phyloP scores from a whole-genome alignment of 2,888 invertebrate species.

The Lepidocyrtoides sp. region DNA sequence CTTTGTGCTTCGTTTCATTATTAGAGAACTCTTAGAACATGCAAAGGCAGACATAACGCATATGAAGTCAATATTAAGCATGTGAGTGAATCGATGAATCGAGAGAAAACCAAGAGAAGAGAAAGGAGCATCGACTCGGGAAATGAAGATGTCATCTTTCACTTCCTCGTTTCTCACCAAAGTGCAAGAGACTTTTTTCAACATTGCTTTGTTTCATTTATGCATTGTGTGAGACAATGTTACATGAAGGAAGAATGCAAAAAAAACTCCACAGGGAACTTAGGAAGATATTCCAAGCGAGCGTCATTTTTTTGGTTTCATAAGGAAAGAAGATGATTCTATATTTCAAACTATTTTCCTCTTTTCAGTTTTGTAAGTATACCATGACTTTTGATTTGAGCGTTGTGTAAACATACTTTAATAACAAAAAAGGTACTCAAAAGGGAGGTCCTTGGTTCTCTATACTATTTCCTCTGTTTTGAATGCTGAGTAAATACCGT shows the following conservation, averaged over 20 bases:
- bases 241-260: background rate
- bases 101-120: background rate
- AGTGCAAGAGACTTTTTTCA: conserved; percentile 55
- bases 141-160: conserved; percentile 72
- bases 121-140: conserved; percentile 49
- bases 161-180: conserved; percentile 51
- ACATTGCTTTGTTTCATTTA: conserved; percentile 57
- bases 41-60: too few species aligned
- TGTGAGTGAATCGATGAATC: conserved; percentile 30
- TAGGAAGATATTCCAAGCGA: background rate
- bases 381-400: too few species aligned
- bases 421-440: too few species aligned
- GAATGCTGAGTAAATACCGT: background rate
- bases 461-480: too few species aligned
- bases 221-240: background rate
- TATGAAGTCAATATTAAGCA: background rate
- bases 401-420: too few species aligned
- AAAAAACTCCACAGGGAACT: conserved; percentile 44
- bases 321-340: too few species aligned
- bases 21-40: too few species aligned
- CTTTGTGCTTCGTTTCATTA: background rate
- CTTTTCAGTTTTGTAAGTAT: too few species aligned
- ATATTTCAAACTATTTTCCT: too few species aligned
- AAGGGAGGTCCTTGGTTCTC: too few species aligned
- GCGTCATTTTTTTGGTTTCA: background rate